phyloP scores from a whole-genome alignment of 1,140 invertebrate genomes.

The Pteromalus puparum region DNA sequence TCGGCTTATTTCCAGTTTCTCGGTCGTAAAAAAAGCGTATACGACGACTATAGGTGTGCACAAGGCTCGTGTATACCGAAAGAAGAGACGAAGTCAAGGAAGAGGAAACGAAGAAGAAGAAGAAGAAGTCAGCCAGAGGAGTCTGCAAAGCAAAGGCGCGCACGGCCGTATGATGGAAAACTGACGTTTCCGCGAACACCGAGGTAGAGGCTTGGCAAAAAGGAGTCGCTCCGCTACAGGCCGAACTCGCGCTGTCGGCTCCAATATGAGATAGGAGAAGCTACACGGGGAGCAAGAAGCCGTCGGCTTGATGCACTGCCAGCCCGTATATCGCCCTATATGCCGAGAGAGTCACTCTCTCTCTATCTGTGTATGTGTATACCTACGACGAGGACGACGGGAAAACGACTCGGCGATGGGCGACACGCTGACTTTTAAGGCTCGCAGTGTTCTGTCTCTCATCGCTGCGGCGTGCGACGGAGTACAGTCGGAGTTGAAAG shows the following conservation, averaged over 20 bases:
- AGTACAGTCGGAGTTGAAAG: background rate
- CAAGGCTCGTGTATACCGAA: background rate
- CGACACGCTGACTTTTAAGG: background rate
- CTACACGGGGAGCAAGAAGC: conserved; percentile 21
- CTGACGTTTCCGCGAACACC: conserved; percentile 28
- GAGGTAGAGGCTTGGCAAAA: background rate
- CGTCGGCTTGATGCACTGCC: conserved; percentile 43
- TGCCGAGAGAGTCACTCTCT: background rate
- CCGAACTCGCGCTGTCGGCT: conserved; percentile 6
- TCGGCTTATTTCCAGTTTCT: conserved; percentile 14
- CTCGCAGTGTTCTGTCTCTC: background rate
- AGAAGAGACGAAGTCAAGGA: background rate
- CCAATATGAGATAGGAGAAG: background rate
- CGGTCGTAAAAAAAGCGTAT: background rate
- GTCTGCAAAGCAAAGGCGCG: background rate
- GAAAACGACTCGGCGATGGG: background rate
- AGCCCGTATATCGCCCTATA: conserved; percentile 6
- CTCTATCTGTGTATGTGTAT: background rate
- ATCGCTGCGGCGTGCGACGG: no score
- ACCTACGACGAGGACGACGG: background rate
- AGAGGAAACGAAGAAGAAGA: background rate
- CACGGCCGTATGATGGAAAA: conserved; percentile 20
- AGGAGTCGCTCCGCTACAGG: conserved; percentile 11
- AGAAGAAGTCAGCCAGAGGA: background rate
- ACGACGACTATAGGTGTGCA: background rate